Base-by-base conservation (phyloP, 2,888 invertebrate species). In the Byasa hedistus region DNA sequence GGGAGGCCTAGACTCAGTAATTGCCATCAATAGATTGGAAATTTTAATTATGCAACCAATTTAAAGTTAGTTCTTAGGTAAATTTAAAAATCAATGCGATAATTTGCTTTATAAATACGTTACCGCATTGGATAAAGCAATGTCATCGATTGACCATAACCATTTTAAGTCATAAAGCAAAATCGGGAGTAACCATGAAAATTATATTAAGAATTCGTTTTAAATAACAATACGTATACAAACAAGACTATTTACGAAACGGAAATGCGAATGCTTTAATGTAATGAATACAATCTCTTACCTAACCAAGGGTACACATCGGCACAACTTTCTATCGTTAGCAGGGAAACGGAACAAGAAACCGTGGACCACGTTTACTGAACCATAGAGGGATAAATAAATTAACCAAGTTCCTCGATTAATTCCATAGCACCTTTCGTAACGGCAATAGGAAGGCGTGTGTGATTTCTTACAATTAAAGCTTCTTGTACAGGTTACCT, bases 341-440 rank as follows among this genome's bases (percentile, higher is more conserved):
- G 17, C 51, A 63, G 63, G 63, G 66, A 67, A 63, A 63, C 56
- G 59, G 63, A 67, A 66, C 55, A 59, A 66, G 66, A 66, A 67
- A 67, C 63, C 59, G 62, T 59, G 44, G 55, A 63, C 61, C 52
- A 62, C 63, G 63, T 59, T 59, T 55, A 56, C 32, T 67, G 63
- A 56, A 60, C 66, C 66, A 67, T 67, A 67, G 66, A 60, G 63
- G 63, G 66, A 67, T 63, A 67, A 63, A 67, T 67, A 67, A 67
- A 67, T 63, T 63, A 67, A 63, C 63, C 59, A 60, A 67, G 63
- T 67, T 63, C 63, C 55, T 63, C 59, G 59, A 56, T 59, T 67
- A 59, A 27, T 48, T 66, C 32, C 32, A 58, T 23, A 39, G 44
- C 58, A 63, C 63, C 63, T 67, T 67, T 60, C 63, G 36, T 59